Conservation (phyloP, 2,888 invertebrate species). For the Tenthredo distinguenda region DNA sequence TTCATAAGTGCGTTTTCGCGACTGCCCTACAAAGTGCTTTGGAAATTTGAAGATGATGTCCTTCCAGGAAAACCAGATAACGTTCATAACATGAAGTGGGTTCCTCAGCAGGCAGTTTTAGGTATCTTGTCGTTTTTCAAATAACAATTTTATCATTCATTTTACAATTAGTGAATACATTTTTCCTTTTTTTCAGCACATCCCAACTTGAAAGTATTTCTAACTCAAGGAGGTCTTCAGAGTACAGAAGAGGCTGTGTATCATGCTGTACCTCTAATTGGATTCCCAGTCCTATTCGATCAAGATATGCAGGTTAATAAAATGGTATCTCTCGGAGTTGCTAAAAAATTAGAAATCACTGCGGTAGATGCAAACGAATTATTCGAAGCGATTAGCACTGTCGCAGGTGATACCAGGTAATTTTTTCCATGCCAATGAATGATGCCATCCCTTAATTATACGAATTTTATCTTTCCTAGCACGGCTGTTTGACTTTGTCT, state of each 20-base stretch:
- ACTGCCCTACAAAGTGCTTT: conserved; percentile 77
- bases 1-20: conserved; percentile 77
- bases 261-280: conserved; percentile 65
- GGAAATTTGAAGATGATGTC: conserved; percentile 79
- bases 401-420: conserved; percentile 59
- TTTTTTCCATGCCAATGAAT: not conserved
- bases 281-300: conserved; percentile 64
- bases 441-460: not conserved
- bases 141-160: not conserved
- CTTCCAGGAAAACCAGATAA: conserved; percentile 75
- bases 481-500: not conserved
- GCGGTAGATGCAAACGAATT: conserved; percentile 52
- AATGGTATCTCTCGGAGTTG: conserved; percentile 60
- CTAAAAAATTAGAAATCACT: conserved; percentile 56
- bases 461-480: not conserved
- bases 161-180: not conserved
- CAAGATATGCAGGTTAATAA: conserved; percentile 60
- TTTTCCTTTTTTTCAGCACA: conserved; percentile 59
- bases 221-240: conserved; percentile 68
- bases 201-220: conserved; percentile 64
- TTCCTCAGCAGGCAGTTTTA: conserved; percentile 76
- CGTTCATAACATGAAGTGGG: conserved; percentile 78
- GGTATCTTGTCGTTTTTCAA: conserved; percentile 62
- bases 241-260: conserved; percentile 67
- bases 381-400: conserved; percentile 56